Conservation (phyloP, 2,113 vertebrate genomes). For the Hipposideros armiger region DNA sequence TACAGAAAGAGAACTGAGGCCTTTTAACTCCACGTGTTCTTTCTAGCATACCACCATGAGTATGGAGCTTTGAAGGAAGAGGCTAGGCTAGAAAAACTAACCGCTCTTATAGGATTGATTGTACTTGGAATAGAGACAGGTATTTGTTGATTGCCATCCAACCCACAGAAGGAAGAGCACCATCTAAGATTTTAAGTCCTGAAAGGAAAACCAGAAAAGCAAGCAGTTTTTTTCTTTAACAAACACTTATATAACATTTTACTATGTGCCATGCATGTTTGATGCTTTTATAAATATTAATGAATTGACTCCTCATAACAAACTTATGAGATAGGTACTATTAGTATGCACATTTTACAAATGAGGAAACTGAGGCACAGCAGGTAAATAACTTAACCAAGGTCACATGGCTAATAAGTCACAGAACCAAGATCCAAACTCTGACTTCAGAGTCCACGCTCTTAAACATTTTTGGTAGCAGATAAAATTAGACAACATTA, state of each 20-base stretch:
- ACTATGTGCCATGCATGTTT: neutral
- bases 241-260: neutral
- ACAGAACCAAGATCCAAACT: constrained; percentile 18
- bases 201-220: constrained; percentile 27
- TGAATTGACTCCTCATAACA: neutral
- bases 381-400: neutral
- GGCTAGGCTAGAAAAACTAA: neutral
- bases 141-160: neutral
- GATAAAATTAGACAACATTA: constrained; percentile 33
- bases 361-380: constrained; percentile 47
- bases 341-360: constrained; percentile 21
- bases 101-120: neutral
- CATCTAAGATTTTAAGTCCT: neutral
- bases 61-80: neutral
- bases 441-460: constrained; percentile 36
- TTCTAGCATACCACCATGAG: neutral
- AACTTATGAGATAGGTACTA: neutral
- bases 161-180: neutral
- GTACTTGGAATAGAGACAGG: neutral
- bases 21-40: neutral
- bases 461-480: constrained; percentile 23
- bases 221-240: neutral
- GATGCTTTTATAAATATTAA: constrained; percentile 46
- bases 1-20: neutral
- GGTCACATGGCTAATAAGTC: constrained; percentile 2